Percentiles rank a stretch among this genome's conserved stretches.
Evolutionary conservation across 2,888 invertebrate species (phyloP).

Genomic region (Trissolcus japonicus): DNA sequence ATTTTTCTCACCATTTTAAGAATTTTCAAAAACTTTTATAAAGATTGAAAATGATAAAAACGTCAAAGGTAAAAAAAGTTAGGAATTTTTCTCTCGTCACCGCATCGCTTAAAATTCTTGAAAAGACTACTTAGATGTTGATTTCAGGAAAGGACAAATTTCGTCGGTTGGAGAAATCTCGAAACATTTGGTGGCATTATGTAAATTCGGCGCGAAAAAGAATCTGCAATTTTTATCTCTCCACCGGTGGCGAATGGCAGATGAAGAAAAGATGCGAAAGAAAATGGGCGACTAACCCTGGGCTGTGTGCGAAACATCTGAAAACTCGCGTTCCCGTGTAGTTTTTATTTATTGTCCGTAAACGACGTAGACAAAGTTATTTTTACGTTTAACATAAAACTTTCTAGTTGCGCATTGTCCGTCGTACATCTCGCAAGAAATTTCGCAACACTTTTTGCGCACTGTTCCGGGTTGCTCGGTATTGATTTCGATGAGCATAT

Average conservation of each 20-base stretch:
- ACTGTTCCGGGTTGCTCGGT: constrained; percentile 21
- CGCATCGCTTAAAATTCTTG: not conserved
- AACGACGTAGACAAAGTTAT: constrained; percentile 56
- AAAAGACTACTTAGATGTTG: not conserved
- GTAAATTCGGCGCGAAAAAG: constrained; percentile 50
- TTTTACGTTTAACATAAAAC: constrained; percentile 54
- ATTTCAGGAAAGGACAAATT: constrained; percentile 17
- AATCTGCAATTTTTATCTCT: constrained; percentile 53
- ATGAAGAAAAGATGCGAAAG: constrained; percentile 47
- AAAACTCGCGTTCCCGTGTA: constrained; percentile 49
- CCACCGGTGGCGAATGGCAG: constrained; percentile 46
- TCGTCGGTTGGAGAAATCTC: constrained; percentile 29
- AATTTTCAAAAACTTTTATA: too few relatives aligned
- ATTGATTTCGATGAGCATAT: constrained; percentile 44
- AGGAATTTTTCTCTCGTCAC: not conserved
- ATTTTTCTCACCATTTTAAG: too few relatives aligned
- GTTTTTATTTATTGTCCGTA: constrained; percentile 56
- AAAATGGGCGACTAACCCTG: constrained; percentile 48
- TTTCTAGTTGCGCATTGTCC: constrained; percentile 46
- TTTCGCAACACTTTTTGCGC: constrained; percentile 42
- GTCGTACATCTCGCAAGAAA: constrained; percentile 39
- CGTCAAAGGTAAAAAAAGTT: too few relatives aligned
- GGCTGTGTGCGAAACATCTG: constrained; percentile 41
- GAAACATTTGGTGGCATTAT: constrained; percentile 52
- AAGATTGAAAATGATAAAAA: too few relatives aligned